phyloP scores from a whole-genome alignment of 2,113 vertebrate species.

The Electrona antarctica region DNA sequence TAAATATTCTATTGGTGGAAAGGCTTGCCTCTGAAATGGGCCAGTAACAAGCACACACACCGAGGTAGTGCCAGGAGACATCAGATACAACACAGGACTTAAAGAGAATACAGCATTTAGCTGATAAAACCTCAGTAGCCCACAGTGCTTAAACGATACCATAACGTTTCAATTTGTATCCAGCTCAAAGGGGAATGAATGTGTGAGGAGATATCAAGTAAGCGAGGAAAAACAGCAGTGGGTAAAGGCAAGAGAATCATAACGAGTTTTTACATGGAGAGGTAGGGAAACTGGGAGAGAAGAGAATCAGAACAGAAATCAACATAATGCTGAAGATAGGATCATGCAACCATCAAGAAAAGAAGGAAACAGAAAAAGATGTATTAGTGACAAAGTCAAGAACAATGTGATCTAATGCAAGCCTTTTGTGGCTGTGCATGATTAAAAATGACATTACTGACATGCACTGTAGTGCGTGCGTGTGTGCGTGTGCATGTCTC shows the following conservation, averaged over 20 bases:
- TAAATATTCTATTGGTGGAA: slow-evolving; percentile 60
- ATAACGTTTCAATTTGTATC: slow-evolving; percentile 33
- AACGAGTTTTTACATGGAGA: slow-evolving; percentile 83
- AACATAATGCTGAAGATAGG: slow-evolving; percentile 89
- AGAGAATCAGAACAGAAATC: slow-evolving; percentile 95
- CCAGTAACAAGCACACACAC: slow-evolving; percentile 8
- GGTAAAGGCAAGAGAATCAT: slow-evolving; percentile 28
- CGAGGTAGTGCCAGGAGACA: slow-evolving; percentile 6
- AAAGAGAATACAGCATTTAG: slow-evolving; percentile 25
- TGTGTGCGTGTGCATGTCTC: not conserved
- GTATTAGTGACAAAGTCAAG: slow-evolving; percentile 70
- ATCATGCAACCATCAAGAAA: slow-evolving; percentile 74
- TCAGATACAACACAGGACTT: not conserved
- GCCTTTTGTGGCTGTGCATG: not conserved
- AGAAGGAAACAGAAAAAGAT: slow-evolving; percentile 64
- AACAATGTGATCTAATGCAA: not conserved
- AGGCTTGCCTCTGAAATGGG: slow-evolving; percentile 26
- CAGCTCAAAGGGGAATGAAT: slow-evolving; percentile 30
- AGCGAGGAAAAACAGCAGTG: slow-evolving; percentile 10
- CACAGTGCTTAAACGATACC: slow-evolving; percentile 45
- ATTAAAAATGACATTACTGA: not conserved
- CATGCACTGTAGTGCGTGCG: not conserved
- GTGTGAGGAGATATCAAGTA: slow-evolving; percentile 21
- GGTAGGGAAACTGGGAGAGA: slow-evolving; percentile 92
- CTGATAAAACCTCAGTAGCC: slow-evolving; percentile 28